Evolutionary conservation across 2,888 invertebrate species (phyloP).

Genomic region (Sminthurinus aureus): DNA sequence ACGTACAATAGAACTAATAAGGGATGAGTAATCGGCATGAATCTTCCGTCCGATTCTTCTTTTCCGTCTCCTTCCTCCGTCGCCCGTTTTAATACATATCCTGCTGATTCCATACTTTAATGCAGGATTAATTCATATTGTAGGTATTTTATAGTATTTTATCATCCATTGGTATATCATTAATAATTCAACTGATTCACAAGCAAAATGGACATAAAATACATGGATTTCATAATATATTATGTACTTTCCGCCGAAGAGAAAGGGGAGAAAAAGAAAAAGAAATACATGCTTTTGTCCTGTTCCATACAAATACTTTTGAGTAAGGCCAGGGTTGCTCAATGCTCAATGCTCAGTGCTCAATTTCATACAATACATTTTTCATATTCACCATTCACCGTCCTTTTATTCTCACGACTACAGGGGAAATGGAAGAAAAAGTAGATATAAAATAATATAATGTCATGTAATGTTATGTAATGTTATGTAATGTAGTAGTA

Average conservation of each 20-base stretch:
- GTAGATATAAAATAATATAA: background rate
- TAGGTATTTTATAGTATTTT: too few relatives aligned
- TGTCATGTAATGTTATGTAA: too few relatives aligned
- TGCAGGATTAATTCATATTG: background rate
- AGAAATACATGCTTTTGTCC: conserved; percentile 5
- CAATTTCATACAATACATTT: background rate
- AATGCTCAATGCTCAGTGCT: background rate
- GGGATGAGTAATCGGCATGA: conserved; percentile 28
- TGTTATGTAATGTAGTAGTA: too few relatives aligned
- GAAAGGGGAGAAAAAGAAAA: background rate
- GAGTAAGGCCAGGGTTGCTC: background rate
- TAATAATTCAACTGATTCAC: too few relatives aligned
- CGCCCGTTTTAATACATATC: background rate
- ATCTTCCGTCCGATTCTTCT: background rate
- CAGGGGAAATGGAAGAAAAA: background rate
- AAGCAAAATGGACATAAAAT: too few relatives aligned
- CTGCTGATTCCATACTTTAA: too few relatives aligned
- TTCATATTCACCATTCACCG: too few relatives aligned
- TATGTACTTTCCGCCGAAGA: too few relatives aligned
- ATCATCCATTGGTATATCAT: too few relatives aligned
- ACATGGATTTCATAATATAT: too few relatives aligned
- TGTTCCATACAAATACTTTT: background rate
- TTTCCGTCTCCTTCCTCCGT: background rate
- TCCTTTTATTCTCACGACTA: background rate
- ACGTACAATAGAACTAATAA: conserved; percentile 39